phyloP scores from a whole-genome alignment of 1,140 invertebrate genomes.

The Matsumurasca onukii region DNA sequence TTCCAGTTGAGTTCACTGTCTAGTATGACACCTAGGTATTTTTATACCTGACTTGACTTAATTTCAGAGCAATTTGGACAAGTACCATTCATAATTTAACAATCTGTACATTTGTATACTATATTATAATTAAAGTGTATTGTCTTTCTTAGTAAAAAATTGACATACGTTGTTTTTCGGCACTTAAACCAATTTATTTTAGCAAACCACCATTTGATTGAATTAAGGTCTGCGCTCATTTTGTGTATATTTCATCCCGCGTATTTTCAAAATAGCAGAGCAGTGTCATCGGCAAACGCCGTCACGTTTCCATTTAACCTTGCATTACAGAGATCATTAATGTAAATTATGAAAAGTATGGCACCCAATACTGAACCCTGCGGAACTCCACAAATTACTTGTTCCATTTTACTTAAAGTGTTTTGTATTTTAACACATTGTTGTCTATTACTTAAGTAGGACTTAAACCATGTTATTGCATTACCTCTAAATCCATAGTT shows the following conservation, averaged over 20 bases:
- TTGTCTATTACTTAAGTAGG: no score
- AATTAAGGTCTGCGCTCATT: not conserved
- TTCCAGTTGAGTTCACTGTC: not conserved
- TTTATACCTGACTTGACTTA: not conserved
- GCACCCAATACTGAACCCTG: slow-evolving; percentile 2
- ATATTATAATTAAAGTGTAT: not conserved
- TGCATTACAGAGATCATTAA: slow-evolving; percentile 4
- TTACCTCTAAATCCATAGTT: no score
- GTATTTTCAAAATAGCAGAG: not conserved
- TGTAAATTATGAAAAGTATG: slow-evolving; percentile 4
- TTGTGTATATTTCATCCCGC: not conserved
- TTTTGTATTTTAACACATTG: no score
- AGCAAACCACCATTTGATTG: not conserved
- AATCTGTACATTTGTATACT: not conserved
- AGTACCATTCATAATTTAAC: no score
- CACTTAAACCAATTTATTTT: not conserved
- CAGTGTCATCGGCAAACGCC: not conserved
- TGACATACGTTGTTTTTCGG: no score
- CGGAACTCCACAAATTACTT: not conserved
- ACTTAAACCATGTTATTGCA: no score
- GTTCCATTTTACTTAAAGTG: no score
- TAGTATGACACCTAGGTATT: not conserved
- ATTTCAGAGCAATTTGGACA: no score
- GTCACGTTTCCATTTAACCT: not conserved
- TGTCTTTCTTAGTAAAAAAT: no score